These are phyloP conservation scores for Belgica antarctica DNA, from an alignment of 2,888 invertebrate species.

Conservation along the genomic window DNA sequence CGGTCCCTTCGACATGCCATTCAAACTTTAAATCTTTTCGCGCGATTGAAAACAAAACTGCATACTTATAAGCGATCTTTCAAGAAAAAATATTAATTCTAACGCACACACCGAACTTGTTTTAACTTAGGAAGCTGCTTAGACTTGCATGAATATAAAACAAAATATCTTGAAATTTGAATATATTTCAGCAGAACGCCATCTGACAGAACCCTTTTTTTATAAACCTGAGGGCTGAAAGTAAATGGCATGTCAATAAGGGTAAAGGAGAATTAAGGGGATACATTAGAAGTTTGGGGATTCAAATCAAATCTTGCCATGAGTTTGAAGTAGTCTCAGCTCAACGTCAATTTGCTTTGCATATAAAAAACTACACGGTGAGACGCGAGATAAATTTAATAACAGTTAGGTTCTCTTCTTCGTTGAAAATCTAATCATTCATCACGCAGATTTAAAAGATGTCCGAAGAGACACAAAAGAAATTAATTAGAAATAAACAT, in stretches of 20 bases:
- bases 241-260: background rate
- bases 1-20: slow-evolving; percentile 6
- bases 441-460: slow-evolving; percentile 10
- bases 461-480: background rate
- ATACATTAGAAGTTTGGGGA: background rate
- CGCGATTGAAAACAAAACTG: slow-evolving; percentile 30
- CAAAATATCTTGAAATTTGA: slow-evolving; percentile 22
- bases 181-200: slow-evolving; percentile 7
- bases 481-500: background rate
- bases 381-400: slow-evolving; percentile 1
- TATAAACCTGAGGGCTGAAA: slow-evolving; percentile 2
- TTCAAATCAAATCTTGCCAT: no score
- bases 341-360: no score
- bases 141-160: slow-evolving; percentile 46
- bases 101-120: background rate
- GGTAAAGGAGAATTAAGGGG: no score
- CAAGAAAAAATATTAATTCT: slow-evolving; percentile 48
- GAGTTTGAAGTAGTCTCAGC: no score
- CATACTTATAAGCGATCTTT: slow-evolving; percentile 43
- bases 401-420: background rate
- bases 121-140: background rate
- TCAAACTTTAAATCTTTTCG: slow-evolving; percentile 12
- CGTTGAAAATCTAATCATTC: slow-evolving; percentile 23
- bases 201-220: slow-evolving; percentile 23
- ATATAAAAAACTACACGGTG: background rate